These are phyloP conservation scores for Neofelis nebulosa DNA, from an alignment of 2,113 vertebrate genomes.

Conservation along the genomic window DNA sequence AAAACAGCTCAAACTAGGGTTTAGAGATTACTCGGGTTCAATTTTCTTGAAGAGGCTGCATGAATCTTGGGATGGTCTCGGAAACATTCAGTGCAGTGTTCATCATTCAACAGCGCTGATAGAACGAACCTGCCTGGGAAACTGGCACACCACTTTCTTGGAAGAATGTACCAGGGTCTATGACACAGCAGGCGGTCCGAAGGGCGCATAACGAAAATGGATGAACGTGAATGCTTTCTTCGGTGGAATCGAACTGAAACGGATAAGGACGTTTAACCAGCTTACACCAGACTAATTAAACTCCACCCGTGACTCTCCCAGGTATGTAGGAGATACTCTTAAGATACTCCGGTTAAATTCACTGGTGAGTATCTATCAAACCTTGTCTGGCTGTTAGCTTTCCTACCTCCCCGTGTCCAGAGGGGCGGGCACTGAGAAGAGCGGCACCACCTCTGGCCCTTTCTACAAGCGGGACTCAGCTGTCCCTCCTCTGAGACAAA, in stretches of 20 bases:
- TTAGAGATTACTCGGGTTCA: conserved; percentile 16
- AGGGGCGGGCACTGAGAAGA: neutral
- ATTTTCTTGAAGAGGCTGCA: neutral
- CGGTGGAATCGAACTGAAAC: neutral
- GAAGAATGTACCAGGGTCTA: neutral
- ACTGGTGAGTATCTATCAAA: neutral
- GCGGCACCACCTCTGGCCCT: neutral
- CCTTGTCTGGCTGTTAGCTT: neutral
- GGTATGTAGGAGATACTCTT: neutral
- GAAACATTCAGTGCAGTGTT: neutral
- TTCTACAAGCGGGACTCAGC: neutral
- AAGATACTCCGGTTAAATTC: neutral
- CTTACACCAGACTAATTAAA: neutral
- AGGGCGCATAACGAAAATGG: neutral
- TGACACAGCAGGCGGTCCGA: neutral
- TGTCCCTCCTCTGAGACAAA: neutral
- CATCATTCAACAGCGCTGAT: neutral
- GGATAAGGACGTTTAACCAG: neutral
- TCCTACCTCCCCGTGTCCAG: neutral
- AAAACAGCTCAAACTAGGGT: neutral
- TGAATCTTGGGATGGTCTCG: neutral
- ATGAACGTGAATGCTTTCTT: neutral
- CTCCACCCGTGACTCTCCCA: neutral
- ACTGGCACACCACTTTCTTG: neutral
- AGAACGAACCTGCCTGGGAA: conserved; percentile 12